Evolutionary conservation across 2,113 vertebrate genomes (phyloP).

Genomic region (Carettochelys insculpta): DNA sequence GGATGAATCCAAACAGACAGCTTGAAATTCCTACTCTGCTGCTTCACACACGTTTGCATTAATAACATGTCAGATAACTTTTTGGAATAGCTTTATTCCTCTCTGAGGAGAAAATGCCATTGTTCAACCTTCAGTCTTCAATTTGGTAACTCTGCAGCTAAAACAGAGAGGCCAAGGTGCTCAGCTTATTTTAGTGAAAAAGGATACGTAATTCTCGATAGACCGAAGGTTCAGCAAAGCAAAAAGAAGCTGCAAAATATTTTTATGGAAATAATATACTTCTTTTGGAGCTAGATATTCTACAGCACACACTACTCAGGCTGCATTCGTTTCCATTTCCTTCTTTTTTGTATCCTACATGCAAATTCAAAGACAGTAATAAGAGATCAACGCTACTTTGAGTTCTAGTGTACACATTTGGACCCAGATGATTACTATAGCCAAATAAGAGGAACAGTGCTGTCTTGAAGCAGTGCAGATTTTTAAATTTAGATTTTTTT

Average conservation of each 20-base stretch:
- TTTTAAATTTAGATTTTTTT: background rate
- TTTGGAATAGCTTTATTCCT: background rate
- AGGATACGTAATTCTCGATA: background rate
- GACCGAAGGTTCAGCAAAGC: background rate
- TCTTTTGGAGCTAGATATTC: background rate
- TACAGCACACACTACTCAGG: background rate
- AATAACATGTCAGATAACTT: background rate
- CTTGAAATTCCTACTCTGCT: background rate
- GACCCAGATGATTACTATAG: background rate
- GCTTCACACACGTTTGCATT: background rate
- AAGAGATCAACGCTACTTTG: background rate
- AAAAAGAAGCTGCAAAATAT: background rate
- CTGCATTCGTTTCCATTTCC: background rate
- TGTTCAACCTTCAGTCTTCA: rapidly evolving
- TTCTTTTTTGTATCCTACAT: background rate
- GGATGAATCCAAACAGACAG: background rate
- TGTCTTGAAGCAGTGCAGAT: background rate
- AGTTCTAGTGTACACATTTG: background rate
- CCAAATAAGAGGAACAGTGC: background rate
- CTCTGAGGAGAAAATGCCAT: background rate
- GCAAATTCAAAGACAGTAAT: background rate
- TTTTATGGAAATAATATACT: background rate
- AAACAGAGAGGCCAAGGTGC: background rate
- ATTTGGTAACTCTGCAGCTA: background rate
- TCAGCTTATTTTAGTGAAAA: background rate